phyloP scores from a whole-genome alignment of 2,797 vertebrate genomes.

The Holocentrus rufus region DNA sequence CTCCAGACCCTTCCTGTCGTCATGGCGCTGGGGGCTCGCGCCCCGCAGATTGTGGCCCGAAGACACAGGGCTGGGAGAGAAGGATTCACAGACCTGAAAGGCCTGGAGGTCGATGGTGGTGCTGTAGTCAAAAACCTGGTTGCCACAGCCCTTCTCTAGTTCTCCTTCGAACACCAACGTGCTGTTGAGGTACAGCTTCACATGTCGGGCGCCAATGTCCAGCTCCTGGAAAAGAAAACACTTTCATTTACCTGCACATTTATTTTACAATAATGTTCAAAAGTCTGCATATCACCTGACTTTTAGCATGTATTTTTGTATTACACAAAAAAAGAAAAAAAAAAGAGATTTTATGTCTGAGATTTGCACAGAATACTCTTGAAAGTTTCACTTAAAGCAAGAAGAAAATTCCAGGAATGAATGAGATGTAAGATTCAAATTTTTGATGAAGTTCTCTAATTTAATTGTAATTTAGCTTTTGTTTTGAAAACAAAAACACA shows the following conservation, averaged over 20 bases:
- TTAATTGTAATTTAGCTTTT: conserved; percentile 8
- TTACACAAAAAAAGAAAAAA: background rate
- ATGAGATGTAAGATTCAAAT: background rate
- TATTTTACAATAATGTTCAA: background rate
- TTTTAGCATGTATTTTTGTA: background rate
- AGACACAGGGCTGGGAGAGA: conserved; percentile 75
- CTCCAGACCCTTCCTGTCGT: conserved; percentile 51
- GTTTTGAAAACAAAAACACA: background rate
- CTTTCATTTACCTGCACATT: background rate
- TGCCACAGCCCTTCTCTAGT: conserved; percentile 87
- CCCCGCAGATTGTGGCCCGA: conserved; percentile 73
- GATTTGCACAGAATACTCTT: background rate
- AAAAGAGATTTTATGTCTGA: background rate
- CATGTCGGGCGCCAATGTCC: conserved; percentile 85
- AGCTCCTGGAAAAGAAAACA: conserved; percentile 82
- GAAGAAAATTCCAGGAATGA: background rate
- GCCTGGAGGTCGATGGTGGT: conserved; percentile 81
- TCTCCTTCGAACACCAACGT: conserved; percentile 89
- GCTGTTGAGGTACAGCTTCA: conserved; percentile 91
- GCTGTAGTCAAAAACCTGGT: conserved; percentile 82
- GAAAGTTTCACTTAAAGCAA: no score
- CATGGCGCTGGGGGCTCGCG: conserved; percentile 53
- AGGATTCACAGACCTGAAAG: conserved; percentile 70
- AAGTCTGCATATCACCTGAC: background rate
- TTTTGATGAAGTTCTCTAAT: no score